Evolutionary conservation across 2,113 vertebrate species (phyloP), one percentile per base, ranked within the genome.

Genomic region (Oncorhynchus nerka): DNA sequence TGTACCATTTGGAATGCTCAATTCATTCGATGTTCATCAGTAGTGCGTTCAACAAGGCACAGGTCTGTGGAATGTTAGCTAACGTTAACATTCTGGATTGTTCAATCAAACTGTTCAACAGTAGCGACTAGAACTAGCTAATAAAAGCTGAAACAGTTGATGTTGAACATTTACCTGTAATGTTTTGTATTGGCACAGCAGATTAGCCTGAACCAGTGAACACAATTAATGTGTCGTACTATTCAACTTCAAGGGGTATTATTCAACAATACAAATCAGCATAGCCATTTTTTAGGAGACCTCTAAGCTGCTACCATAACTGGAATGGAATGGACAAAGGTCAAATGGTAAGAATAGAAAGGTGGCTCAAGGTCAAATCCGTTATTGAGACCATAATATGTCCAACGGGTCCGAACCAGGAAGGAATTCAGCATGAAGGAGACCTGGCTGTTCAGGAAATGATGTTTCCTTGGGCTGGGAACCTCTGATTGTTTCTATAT

Each of bases 401-500:
- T 66, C 69, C 20, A 5, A 20, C 1, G 75, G 73, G 79, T 70
- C n/a, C 59, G 74, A 68, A 66, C 13, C 2, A 3, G 69, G 32
- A 82, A 20, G 73, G 55, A 28, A 64, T 79, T 76, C 74, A 78
- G 77, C 79, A 64, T 59, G 49, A 62, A 28, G 51, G 79, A 65
- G 66, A 62, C 45, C 49, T 20, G 71, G 9, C 73, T 0, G 11
- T 28, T 85, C 87, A 92, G 90, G 89, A 93, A 91, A 93, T 87
- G 2, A 89, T 67, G 75, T 75, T 85, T 89, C 83, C 81, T 78
- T 65, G 20, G 34, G 34, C 34, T 39, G 34, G 7, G 32, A 32
- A 34, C 74, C 19, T 32, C 55, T 77, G 75, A 93, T 91, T 90
- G 86, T 92, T 90, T 83, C 87, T 91, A 89, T 88, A 84, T 91